phyloP scores from a whole-genome alignment of 2,888 invertebrate species.

The Ochlodes sylvanus region DNA sequence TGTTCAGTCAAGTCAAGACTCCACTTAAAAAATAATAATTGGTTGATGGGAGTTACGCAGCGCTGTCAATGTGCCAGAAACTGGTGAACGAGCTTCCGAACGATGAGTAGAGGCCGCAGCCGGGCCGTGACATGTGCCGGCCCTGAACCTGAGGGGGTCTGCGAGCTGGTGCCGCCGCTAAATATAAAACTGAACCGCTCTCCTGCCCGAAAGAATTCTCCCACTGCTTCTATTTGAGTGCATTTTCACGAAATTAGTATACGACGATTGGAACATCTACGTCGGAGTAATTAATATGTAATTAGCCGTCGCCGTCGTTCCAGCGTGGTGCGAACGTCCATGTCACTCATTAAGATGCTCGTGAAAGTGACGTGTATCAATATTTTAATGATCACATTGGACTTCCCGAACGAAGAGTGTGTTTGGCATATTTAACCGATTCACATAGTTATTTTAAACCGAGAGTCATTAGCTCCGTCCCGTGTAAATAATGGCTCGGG shows the following conservation, averaged over 20 bases:
- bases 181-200: not conserved
- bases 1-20: too few relatives aligned
- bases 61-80: slow-evolving; percentile 28
- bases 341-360: not conserved
- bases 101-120: slow-evolving; percentile 34
- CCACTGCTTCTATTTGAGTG: not conserved
- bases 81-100: not conserved
- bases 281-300: slow-evolving; percentile 1
- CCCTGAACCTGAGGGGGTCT: slow-evolving; percentile 41
- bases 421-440: not conserved
- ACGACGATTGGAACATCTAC: not conserved
- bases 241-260: not conserved
- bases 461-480: slow-evolving; percentile 27
- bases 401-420: too few relatives aligned
- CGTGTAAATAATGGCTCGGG: slow-evolving; percentile 32
- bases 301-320: not conserved
- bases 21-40: not conserved
- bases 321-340: too few relatives aligned
- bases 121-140: slow-evolving; percentile 41
- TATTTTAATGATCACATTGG: too few relatives aligned
- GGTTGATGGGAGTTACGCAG: slow-evolving; percentile 15
- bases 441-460: slow-evolving; percentile 13
- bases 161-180: not conserved
- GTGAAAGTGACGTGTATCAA: not conserved
- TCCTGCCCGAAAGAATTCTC: not conserved